Evolutionary conservation across 2,888 invertebrate species (phyloP).

Genomic region (Ariolimax columbianus): DNA sequence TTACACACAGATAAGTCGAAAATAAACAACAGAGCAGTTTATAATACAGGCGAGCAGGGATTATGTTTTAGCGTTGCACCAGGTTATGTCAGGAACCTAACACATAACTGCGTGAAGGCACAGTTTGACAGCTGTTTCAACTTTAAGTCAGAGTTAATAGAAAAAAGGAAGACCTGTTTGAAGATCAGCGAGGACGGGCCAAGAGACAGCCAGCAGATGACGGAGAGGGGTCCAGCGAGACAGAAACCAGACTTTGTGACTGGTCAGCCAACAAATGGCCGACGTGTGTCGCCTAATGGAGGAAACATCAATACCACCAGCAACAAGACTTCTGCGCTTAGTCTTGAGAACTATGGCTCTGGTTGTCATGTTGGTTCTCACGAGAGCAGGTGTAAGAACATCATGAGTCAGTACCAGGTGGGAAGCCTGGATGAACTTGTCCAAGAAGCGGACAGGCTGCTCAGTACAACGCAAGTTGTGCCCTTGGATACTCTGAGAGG

Average conservation of each 20-base stretch:
- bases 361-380: neutral
- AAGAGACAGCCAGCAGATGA: too few relatives aligned
- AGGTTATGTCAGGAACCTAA: neutral
- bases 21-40: neutral
- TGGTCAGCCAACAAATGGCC: neutral
- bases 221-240: too few relatives aligned
- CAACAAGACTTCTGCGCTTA: neutral
- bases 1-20: neutral
- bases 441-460: neutral
- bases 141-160: constrained; percentile 31
- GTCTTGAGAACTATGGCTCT: neutral
- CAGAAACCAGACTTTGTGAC: neutral
- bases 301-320: neutral
- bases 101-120: neutral
- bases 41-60: neutral
- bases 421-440: neutral
- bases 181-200: neutral
- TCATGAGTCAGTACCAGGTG: neutral
- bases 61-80: neutral
- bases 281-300: neutral
- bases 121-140: constrained; percentile 33
- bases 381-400: too few relatives aligned
- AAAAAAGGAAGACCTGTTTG: neutral
- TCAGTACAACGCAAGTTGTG: constrained; percentile 21
- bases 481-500: neutral